Evolutionary conservation across 2,797 vertebrate genomes (phyloP).

Genomic region (Hydrophis major): DNA sequence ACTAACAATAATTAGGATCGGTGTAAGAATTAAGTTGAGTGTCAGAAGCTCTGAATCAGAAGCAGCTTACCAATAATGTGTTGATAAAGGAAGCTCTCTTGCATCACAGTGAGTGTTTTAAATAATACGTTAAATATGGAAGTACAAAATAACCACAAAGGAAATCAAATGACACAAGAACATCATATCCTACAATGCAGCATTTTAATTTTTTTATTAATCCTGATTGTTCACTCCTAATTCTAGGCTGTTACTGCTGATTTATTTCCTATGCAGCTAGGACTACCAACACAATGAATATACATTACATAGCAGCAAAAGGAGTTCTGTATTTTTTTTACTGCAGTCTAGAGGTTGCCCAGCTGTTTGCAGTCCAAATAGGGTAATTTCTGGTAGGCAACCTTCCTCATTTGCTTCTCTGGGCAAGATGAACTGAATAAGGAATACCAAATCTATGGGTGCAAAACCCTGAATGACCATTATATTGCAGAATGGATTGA

Average conservation of each 20-base stretch:
- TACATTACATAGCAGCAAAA: neutral
- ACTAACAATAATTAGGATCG: conserved; percentile 10
- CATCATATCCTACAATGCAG: neutral
- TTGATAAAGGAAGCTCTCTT: conserved; percentile 9
- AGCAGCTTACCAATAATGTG: neutral
- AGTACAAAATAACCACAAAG: neutral
- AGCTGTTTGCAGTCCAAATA: neutral
- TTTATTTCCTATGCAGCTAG: neutral
- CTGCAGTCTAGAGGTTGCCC: neutral
- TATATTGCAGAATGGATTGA: neutral
- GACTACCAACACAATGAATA: neutral
- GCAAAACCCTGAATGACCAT: neutral
- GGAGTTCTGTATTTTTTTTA: neutral
- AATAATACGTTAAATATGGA: neutral
- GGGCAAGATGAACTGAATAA: neutral
- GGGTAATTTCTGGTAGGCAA: neutral
- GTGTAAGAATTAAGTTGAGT: neutral
- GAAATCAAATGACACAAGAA: neutral
- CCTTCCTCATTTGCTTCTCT: neutral
- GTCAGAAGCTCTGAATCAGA: neutral
- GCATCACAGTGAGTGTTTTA: neutral
- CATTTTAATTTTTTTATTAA: neutral
- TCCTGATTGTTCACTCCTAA: neutral
- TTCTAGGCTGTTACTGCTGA: neutral
- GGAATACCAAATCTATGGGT: neutral